Evolutionary conservation across 2,797 vertebrate species (phyloP), one percentile per base, ranked within the genome.

Genomic region (Propithecus perrieri): DNA sequence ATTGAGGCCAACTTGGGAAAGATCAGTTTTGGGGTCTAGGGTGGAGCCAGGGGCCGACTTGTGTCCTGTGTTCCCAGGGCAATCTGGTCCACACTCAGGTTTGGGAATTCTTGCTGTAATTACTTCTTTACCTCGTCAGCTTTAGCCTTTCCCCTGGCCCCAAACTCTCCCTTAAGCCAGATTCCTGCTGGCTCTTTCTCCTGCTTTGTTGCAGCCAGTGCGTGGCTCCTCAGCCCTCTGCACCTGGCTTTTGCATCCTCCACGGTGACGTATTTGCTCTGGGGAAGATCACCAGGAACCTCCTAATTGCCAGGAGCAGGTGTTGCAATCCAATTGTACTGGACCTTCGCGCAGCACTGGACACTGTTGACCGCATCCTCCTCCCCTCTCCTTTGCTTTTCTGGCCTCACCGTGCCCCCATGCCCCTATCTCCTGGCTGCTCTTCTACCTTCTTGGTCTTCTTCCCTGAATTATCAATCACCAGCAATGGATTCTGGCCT

Each of bases 331-430:
- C 0, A 0, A 14, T 14, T 30, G 53, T 8, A 20, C 13, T 50
- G 26, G 63, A 35, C 33, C n/a, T 59, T 61, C 5, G 7, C 48
- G 50, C 81, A 8, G 5, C 13, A 1, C 10, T 17, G 12, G 33
- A 12, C 4, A 0, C 24, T 1, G 2, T 2, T 15, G 5, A 28
- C 26, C 15, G 26, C 26, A 1, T 28, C 24, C 7, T 48, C 24
- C 13, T 63, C 50, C 46, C 24, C 48, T 43, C 22, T 35, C 35
- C 28, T 38, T 65, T 76, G 41, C 38, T 57, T 0, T 0, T 0
- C 43, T 26, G 46, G 20, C n/a, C 17, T 86, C 3, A 33, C 59
- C 7, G 0, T 33, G 1, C 3, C 33, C 7, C 13, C 46, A 7
- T 2, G 9, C 48, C n/a, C 59, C 8, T 4, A 2, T 43, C 30